Conservation (phyloP, 2,888 invertebrate species). For the Agrochola lota region DNA sequence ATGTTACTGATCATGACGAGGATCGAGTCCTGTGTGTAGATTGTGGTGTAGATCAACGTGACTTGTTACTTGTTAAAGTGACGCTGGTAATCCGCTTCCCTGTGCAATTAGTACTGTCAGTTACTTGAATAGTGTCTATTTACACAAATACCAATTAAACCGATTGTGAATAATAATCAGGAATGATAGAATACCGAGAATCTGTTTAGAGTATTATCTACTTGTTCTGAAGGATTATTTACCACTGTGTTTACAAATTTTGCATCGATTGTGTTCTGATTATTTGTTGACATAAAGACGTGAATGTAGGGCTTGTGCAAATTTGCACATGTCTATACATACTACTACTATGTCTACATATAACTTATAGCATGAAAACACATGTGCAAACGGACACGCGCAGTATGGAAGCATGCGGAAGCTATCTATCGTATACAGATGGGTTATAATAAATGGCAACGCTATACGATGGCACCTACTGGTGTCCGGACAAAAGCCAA, state of each 20-base stretch:
- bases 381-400: slow-evolving; percentile 22
- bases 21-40: not conserved
- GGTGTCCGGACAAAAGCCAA: slow-evolving; percentile 51
- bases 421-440: slow-evolving; percentile 20
- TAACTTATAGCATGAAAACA: slow-evolving; percentile 32
- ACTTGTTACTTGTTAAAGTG: not conserved
- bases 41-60: not conserved
- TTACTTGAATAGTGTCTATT: slow-evolving; percentile 29
- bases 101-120: slow-evolving; percentile 2
- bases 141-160: slow-evolving; percentile 3
- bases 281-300: slow-evolving; percentile 25
- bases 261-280: not conserved
- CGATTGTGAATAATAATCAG: slow-evolving; percentile 5
- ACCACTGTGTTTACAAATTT: slow-evolving; percentile 13
- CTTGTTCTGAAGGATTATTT: not conserved
- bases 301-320: slow-evolving; percentile 5
- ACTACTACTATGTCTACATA: no score
- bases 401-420: slow-evolving; percentile 35
- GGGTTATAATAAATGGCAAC: slow-evolving; percentile 4
- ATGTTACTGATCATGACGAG: slow-evolving; percentile 4
- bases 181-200: not conserved
- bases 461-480: slow-evolving; percentile 22
- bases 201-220: not conserved
- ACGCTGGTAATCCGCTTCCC: slow-evolving; percentile 10
- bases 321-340: not conserved